Base-by-base conservation (phyloP, 2,797 vertebrate species). In the Vultur gryphus region DNA sequence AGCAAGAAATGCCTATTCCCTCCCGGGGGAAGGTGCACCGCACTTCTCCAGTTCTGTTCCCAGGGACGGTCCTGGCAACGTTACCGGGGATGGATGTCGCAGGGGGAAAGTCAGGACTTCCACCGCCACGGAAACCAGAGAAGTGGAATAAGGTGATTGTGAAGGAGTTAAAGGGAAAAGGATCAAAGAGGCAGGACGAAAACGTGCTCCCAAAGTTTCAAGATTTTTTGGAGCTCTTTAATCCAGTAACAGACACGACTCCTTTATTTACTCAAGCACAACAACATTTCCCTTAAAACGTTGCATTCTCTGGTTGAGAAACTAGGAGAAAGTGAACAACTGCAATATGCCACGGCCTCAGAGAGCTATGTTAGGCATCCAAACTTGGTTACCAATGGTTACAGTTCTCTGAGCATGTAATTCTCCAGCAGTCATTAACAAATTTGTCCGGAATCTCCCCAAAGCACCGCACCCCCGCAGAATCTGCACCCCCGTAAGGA, bases 61-160 rank as follows among this genome's bases (percentile, higher is more conserved):
- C 52, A 29, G 41, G 55, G 29, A 11, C 3, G 0, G 18, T 33
- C 31, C 59, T 24, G 55, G 52, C 33, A 41, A 1, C 1, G 1
- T 8, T 9, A 9, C 1, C 3, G 2, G 49, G 0, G 2, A 18
- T 3, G n/a, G 16, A 2, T 3, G 7, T 3, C 16, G 0, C 2
- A 4, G 75, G 48, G 13, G 16, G 10, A 5, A 18, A 18, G 43
- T 1, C 0, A 0, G 31, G 64, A 33, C 16, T 39, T 16, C 43
- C 41, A 29, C 14, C 3, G 0, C 9, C 3, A 0, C 9, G 33
- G 48, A 49, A 54, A 66, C 15, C 49, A 35, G 65, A 31, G 35
- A 19, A 11, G 25, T 15, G 44, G 54, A 35, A 16, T 2, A 33
- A 48, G 8, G 61, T 2, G 33, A 6, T 9, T 33, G 46, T 3